Percentiles rank a stretch among this genome's conserved stretches.
Evolutionary conservation across 2,113 vertebrate species (phyloP).

Genomic region (Calidris pygmaea): DNA sequence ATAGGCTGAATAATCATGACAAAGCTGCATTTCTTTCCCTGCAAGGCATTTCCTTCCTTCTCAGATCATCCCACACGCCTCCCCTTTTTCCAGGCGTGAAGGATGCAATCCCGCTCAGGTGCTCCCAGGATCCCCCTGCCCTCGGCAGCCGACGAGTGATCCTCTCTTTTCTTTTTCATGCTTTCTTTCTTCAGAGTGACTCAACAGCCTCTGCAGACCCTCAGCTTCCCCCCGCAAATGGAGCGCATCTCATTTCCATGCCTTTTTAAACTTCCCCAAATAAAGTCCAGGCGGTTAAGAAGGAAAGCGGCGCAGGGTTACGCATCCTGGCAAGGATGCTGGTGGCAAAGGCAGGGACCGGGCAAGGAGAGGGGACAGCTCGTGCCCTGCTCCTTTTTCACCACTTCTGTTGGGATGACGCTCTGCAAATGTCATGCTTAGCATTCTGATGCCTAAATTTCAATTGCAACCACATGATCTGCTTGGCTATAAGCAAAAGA

Average conservation of each 20-base stretch:
- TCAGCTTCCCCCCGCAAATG: not conserved
- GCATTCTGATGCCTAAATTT: not conserved
- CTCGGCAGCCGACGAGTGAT: not conserved
- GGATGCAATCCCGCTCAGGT: not conserved
- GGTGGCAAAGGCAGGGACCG: not conserved
- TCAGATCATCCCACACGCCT: not conserved
- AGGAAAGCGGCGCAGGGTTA: not conserved
- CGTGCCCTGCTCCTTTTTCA: not conserved
- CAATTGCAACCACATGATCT: not conserved
- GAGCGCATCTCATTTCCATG: not conserved
- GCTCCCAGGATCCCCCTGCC: not conserved
- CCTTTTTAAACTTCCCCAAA: constrained; percentile 17
- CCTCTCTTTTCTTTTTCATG: not conserved
- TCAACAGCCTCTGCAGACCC: constrained; percentile 23
- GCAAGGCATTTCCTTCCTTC: not conserved
- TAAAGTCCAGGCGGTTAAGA: not conserved
- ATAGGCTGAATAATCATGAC: not conserved
- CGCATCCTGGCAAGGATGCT: not conserved
- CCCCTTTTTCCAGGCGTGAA: not conserved
- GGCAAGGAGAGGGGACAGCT: not conserved
- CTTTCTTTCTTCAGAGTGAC: constrained; percentile 33
- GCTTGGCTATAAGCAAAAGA: not conserved
- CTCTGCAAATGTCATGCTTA: not conserved
- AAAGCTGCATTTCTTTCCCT: not conserved
- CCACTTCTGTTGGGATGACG: not conserved